phyloP scores from a whole-genome alignment of 2,888 invertebrate species.

The Protonemura montana region DNA sequence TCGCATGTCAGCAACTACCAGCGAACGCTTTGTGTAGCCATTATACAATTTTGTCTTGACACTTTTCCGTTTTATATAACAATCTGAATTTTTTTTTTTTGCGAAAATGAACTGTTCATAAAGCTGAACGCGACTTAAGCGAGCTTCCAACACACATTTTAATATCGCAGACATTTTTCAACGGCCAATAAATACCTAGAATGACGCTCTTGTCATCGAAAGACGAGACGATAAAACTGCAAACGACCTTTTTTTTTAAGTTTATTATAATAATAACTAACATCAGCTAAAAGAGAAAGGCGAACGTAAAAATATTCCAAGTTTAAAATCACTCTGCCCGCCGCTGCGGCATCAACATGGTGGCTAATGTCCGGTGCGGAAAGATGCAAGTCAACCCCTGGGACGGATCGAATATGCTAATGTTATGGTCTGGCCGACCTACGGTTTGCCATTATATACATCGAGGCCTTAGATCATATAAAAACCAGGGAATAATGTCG shows the following conservation, averaged over 20 bases:
- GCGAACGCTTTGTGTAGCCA: background rate
- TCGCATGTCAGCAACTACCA: too few relatives aligned
- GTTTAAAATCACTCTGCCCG: constrained; percentile 35
- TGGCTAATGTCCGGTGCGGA: constrained; percentile 32
- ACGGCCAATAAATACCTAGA: constrained; percentile 23
- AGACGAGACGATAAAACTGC: constrained; percentile 23
- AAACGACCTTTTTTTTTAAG: constrained; percentile 21
- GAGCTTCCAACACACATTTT: background rate
- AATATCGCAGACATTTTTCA: constrained; percentile 10
- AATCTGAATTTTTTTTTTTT: background rate
- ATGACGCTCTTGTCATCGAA: constrained; percentile 27
- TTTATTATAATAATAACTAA: constrained; percentile 27
- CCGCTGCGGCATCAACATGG: constrained; percentile 37
- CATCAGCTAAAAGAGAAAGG: constrained; percentile 21
- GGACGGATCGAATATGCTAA: constrained; percentile 42
- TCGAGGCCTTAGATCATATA: background rate
- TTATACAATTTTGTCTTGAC: background rate
- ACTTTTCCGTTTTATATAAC: too few relatives aligned
- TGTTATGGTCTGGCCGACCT: constrained; percentile 37
- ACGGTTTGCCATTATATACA: constrained; percentile 24
- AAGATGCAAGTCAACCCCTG: background rate
- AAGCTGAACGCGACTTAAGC: background rate
- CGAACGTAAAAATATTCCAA: constrained; percentile 19
- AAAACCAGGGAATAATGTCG: constrained; percentile 35
- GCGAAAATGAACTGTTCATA: background rate